Conservation (phyloP, 2,888 invertebrate species). For the Parapristionchus giblindavisi region DNA sequence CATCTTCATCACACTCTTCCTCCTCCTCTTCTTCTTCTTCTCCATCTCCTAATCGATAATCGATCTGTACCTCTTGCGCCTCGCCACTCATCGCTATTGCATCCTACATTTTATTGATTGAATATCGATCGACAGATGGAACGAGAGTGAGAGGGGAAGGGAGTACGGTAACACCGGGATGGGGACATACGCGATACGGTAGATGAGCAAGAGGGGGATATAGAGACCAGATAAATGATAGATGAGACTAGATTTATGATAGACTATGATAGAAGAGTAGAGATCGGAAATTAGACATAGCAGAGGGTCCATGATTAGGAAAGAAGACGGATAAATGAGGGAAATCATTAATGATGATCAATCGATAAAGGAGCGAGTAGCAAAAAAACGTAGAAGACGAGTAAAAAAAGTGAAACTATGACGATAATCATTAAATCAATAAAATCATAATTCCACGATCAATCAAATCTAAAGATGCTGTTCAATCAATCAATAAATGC, state of each 20-base stretch:
- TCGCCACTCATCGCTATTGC: too few relatives aligned
- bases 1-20: background rate
- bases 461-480: too few relatives aligned
- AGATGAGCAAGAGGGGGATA: too few relatives aligned
- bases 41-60: background rate
- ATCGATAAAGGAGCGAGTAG: background rate
- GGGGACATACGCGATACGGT: too few relatives aligned
- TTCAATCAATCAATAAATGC: conserved; percentile 18
- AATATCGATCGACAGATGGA: too few relatives aligned
- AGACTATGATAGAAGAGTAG: too few relatives aligned
- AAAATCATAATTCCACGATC: background rate
- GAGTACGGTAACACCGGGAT: too few relatives aligned
- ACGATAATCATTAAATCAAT: background rate
- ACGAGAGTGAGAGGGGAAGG: too few relatives aligned
- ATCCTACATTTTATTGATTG: too few relatives aligned
- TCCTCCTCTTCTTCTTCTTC: conserved; percentile 5
- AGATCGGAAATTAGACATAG: background rate
- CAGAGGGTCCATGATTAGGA: background rate
- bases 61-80: background rate
- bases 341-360: background rate
- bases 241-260: too few relatives aligned
- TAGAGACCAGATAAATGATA: too few relatives aligned
- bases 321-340: background rate
- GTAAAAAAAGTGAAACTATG: background rate
- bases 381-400: background rate